Conservation (phyloP, 1,140 invertebrate species). For the Drosophila bifasciata region DNA sequence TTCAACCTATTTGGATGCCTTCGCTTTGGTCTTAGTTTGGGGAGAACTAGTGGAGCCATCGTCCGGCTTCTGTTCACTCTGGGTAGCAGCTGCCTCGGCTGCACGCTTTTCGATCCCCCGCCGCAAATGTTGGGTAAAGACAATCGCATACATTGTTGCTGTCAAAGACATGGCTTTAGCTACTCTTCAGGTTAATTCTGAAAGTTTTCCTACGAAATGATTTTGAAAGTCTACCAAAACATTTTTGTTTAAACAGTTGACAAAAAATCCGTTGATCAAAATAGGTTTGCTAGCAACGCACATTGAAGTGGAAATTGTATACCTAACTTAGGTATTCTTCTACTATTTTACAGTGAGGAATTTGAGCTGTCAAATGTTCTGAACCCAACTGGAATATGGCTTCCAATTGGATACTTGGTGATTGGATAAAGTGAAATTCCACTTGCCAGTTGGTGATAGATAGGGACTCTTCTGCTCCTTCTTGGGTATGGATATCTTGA, state of each 20-base stretch:
- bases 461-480: conserved; percentile 91
- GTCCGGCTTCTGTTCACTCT: too few relatives aligned
- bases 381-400: too few relatives aligned
- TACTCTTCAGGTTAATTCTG: not conserved
- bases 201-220: not conserved
- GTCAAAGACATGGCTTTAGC: not conserved
- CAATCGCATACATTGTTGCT: not conserved
- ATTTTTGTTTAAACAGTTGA: conserved; percentile 20
- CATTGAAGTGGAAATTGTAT: conserved; percentile 5
- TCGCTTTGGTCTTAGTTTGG: too few relatives aligned
- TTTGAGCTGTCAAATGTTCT: too few relatives aligned
- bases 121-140: not conserved
- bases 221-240: conserved; percentile 4
- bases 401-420: too few relatives aligned
- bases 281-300: not conserved
- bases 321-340: too few relatives aligned
- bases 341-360: too few relatives aligned
- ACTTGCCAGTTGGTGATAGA: conserved; percentile 88
- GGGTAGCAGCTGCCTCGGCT: too few relatives aligned
- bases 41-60: too few relatives aligned
- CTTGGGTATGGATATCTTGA: conserved; percentile 84
- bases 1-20: too few relatives aligned
- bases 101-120: not conserved
- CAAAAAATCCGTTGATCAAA: not conserved
- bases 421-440: conserved; percentile 17